Conservation (phyloP, 2,888 invertebrate species). For the Celastrina argiolus region DNA sequence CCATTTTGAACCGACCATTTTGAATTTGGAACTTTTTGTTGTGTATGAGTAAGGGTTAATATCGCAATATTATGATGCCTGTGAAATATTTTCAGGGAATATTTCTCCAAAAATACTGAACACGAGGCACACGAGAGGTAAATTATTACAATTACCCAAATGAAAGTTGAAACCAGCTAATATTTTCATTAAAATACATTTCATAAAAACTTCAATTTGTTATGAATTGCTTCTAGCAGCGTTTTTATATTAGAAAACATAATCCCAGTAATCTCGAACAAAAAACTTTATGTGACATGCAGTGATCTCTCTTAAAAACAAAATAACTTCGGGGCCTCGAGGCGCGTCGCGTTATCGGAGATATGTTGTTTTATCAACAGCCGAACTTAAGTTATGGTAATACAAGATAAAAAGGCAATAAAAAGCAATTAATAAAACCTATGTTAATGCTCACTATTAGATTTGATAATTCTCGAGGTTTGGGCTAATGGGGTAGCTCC, state of each 20-base stretch:
- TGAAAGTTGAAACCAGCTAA: too few relatives aligned
- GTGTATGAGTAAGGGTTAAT: slow-evolving; percentile 39
- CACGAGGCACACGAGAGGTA: too few relatives aligned
- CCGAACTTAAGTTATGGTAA: slow-evolving; percentile 17
- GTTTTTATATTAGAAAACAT: slow-evolving; percentile 1
- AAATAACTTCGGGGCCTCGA: neutral
- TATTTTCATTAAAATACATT: too few relatives aligned
- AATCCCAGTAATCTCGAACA: slow-evolving; percentile 2
- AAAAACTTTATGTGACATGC: slow-evolving; percentile 13
- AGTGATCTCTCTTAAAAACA: slow-evolving; percentile 14
- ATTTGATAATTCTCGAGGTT: neutral
- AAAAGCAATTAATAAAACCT: slow-evolving; percentile 13
- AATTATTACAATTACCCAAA: too few relatives aligned
- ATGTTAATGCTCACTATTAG: slow-evolving; percentile 17
- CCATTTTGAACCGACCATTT: slow-evolving; percentile 61
- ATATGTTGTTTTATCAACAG: slow-evolving; percentile 13
- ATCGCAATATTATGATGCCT: neutral
- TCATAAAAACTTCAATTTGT: neutral
- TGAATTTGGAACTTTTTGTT: slow-evolving; percentile 65
- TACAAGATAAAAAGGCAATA: slow-evolving; percentile 11
- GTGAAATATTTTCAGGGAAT: neutral
- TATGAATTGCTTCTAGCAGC: neutral
- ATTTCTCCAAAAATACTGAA: too few relatives aligned
- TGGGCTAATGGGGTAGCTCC: neutral
- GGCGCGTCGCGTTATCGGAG: slow-evolving; percentile 13